Percentiles rank a stretch among this genome's conserved stretches.
Evolutionary conservation across 2,888 invertebrate species (phyloP).

Genomic region (Eupithecia centaureata): DNA sequence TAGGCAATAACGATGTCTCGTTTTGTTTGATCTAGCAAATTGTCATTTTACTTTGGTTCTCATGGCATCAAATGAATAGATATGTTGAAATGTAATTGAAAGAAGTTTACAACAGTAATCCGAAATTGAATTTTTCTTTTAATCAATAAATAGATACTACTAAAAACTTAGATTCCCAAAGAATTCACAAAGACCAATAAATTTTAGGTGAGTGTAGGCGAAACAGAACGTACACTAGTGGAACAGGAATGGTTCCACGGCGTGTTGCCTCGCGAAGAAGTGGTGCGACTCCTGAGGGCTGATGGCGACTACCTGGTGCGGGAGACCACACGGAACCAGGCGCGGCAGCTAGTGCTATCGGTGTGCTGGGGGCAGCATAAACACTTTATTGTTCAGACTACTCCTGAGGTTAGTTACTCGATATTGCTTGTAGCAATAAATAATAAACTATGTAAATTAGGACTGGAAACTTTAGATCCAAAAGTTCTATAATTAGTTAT

Average conservation of each 20-base stretch:
- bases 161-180: neutral
- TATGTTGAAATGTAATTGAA: too few species aligned
- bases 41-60: neutral
- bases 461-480: too few species aligned
- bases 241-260: slow-evolving; percentile 99
- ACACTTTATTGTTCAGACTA: slow-evolving; percentile 98
- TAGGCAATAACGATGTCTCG: neutral
- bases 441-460: too few species aligned
- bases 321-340: slow-evolving; percentile 95
- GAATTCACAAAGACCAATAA: neutral
- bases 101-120: neutral
- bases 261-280: slow-evolving; percentile 97
- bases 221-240: slow-evolving; percentile 88
- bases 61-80: too few species aligned
- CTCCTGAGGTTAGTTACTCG: slow-evolving; percentile 88
- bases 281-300: slow-evolving; percentile 93
- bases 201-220: slow-evolving; percentile 72
- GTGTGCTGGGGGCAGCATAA: slow-evolving; percentile 98
- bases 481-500: too few species aligned
- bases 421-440: slow-evolving; percentile 6
- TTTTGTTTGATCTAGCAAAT: neutral
- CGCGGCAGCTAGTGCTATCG: slow-evolving; percentile 95
- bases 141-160: neutral
- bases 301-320: slow-evolving; percentile 98
- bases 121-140: neutral